Conservation (phyloP, 2,888 invertebrate species). For the Acronicta alni region DNA sequence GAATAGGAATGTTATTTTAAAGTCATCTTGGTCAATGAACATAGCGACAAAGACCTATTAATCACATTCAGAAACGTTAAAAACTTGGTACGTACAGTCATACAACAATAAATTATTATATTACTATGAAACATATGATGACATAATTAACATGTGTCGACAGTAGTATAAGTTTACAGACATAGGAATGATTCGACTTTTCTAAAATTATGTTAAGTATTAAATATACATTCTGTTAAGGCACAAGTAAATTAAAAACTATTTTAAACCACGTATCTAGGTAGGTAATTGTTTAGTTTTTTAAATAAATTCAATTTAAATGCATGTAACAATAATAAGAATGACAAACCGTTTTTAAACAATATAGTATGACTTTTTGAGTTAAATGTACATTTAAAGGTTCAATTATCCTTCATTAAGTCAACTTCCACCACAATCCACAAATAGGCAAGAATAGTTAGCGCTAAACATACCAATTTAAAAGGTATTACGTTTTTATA, state of each 20-base stretch:
- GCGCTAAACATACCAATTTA: too few species aligned
- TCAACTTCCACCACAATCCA: too few species aligned
- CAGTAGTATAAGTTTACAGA: slow-evolving; percentile 24
- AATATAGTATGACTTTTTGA: too few species aligned
- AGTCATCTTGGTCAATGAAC: slow-evolving; percentile 2
- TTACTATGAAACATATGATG: slow-evolving; percentile 10
- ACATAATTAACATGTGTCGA: slow-evolving; percentile 5
- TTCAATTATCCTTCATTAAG: too few species aligned
- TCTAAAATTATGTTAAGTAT: slow-evolving; percentile 39
- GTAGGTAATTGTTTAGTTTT: too few species aligned
- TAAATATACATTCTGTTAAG: slow-evolving; percentile 42
- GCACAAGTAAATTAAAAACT: slow-evolving; percentile 45
- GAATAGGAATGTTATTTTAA: slow-evolving; percentile 48
- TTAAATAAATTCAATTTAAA: slow-evolving; percentile 3
- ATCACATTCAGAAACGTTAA: slow-evolving; percentile 16
- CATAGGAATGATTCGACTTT: slow-evolving; percentile 52
- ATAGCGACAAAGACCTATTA: slow-evolving; percentile 2
- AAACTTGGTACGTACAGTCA: slow-evolving; percentile 23
- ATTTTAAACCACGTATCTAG: slow-evolving; percentile 4
- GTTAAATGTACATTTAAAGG: too few species aligned
- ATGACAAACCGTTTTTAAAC: too few species aligned
- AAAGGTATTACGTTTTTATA: too few species aligned
- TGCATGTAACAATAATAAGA: background rate
- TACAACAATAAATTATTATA: slow-evolving; percentile 2
- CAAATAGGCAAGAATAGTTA: too few species aligned